A percentile compares a stretch with the other conserved stretches of the same genome.
These are phyloP conservation scores for Gallinago stenura DNA, from an alignment of 2,797 vertebrate species.

Conservation along the genomic window DNA sequence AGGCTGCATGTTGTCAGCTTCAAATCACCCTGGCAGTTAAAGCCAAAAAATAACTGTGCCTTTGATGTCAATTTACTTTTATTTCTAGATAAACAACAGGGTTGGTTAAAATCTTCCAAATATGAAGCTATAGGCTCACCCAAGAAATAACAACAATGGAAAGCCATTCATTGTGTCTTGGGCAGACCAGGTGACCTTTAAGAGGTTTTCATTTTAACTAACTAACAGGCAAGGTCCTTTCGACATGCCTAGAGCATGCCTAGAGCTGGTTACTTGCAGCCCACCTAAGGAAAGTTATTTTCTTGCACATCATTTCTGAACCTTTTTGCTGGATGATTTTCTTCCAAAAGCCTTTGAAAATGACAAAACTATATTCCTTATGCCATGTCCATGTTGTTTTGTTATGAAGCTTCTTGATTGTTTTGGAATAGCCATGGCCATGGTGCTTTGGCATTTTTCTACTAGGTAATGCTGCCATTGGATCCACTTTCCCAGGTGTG, in stretches of 20 bases:
- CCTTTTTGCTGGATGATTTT: background rate
- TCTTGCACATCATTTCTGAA: background rate
- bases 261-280: background rate
- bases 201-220: background rate
- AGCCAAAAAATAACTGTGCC: slow-evolving; percentile 58
- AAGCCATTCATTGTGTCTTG: background rate
- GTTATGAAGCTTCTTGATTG: background rate
- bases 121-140: slow-evolving; percentile 13
- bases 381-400: background rate
- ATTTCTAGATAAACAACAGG: slow-evolving; percentile 66
- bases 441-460: background rate
- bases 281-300: background rate
- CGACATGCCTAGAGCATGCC: background rate
- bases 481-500: background rate
- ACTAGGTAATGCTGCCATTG: background rate
- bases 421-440: background rate
- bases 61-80: slow-evolving; percentile 67
- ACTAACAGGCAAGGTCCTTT: background rate
- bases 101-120: slow-evolving; percentile 46
- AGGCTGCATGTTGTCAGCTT: slow-evolving; percentile 50
- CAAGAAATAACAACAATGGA: slow-evolving; percentile 37
- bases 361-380: background rate
- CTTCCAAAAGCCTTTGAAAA: background rate
- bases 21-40: slow-evolving; percentile 62
- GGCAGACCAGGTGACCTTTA: background rate